Evolutionary conservation across 2,797 vertebrate species (phyloP), one percentile per base, ranked within the genome.

Genomic region (Sebastes jordani): DNA sequence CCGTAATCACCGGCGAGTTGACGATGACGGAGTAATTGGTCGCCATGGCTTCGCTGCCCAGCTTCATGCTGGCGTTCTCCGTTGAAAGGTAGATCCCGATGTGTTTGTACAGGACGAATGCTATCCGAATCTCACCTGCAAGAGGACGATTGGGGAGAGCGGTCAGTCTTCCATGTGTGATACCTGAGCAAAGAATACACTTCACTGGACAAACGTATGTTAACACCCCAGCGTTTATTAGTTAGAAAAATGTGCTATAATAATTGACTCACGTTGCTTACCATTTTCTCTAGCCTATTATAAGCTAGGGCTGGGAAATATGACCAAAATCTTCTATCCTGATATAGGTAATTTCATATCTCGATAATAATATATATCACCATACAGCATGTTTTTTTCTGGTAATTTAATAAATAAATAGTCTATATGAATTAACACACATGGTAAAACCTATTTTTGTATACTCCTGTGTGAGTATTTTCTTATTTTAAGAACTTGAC

Each of bases 21-120:
- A 99, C 98, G 2, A 99, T 99, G 91, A 99, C 96, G 0, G 99
- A 98, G 92, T 99, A 98, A 92, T 99, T 99, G 80, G 98, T 97
- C 0, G 97, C 96, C 95, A 99, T 93, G 1, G 98, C 97, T 86
- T 99, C 97, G 9, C 93, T 97, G 89, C 97, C 97, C 88, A 99
- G 88, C 90, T 99, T 99, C 96, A 99, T 96, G 94, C 97, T 99
- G 90, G 99, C 97, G 0, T 99, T 99, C 88, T 99, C 98, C 18
- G 99, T 99, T 22, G 98, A 98, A 27, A 99, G 95, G 92, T 99
- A 99, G 54, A 96, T 93, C 2, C 98, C 98, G 85, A 99, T 95
- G 91, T 99, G 98, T 90, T 99, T 98, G 94, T 99, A 99, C 2
- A 99, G 92, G 77, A 99, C 97, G 60, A 99, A 99, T 1, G 97